Base-by-base conservation (phyloP, 2,797 vertebrate genomes). In the Sebastes reedi region DNA sequence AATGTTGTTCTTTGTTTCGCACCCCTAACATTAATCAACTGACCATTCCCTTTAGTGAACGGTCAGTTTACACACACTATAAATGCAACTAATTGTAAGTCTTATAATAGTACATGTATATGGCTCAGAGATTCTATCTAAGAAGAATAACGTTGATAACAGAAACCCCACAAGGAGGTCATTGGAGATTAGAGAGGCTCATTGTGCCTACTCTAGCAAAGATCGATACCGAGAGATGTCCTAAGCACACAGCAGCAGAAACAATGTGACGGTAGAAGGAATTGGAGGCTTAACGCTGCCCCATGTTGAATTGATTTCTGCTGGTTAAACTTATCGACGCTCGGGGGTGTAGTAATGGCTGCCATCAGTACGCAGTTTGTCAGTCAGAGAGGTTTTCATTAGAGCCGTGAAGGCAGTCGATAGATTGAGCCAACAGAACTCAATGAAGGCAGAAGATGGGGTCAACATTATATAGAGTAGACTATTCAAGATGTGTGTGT, bases 291-390 rank as follows among this genome's bases (percentile, higher is more conserved):
- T 66, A 80, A 78, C 79, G 60, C 65, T 54, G 55, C 24, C 25
- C 50, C 29, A 30, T 42, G 50, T 72, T 83, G 36, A 81, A 71
- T 86, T 75, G 84, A 89, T 89, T 87, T 74, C 16, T 60, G 52
- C 29, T 80, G 73, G 78, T 87, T 88, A 66, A 82, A 75, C 27
- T 54, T 27, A 72, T 72, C 2, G 36, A 76, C 7, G 3, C 52
- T 70, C 70, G 73, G 34, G 25, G 25, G 46, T 68, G 50, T 20
- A 61, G 50, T 81, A 80, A 87, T 76, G 36, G 20, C 60, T 69
- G 64, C 69, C 72, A 68, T 84, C 75, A 67, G 36, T 56, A 34
- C 11, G 14, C 34, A 46, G 42, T 79, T 80, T 77, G 68, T 78
- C 72, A 82, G 13, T 81, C 60, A 55, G 24, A 72, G 55, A 58